phyloP scores from a whole-genome alignment of 92 coral and sea anemone genomes.

The Siderastrea radians region DNA sequence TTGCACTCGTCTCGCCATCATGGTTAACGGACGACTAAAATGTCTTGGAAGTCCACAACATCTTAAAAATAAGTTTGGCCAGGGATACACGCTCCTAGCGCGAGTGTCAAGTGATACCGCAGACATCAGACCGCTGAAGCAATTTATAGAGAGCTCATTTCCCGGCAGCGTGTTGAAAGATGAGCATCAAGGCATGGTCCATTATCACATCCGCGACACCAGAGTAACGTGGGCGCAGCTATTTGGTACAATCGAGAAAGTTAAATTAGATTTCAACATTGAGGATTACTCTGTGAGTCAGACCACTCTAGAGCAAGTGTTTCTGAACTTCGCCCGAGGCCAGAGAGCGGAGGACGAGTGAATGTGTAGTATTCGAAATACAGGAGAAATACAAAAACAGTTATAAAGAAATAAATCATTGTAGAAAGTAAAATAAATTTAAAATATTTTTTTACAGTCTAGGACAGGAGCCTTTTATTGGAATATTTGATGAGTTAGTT shows the following conservation, averaged over 20 bases:
- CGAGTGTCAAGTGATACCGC: constrained; percentile 69
- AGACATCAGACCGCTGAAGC: constrained; percentile 81
- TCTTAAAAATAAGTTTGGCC: constrained; percentile 91
- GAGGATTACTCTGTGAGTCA: constrained; percentile 96
- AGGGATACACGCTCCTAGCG: constrained; percentile 91
- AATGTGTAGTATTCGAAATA: too few species aligned
- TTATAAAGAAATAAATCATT: too few species aligned
- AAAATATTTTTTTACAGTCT: too few species aligned
- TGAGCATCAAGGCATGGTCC: constrained; percentile 96
- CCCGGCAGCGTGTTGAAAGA: constrained; percentile 92
- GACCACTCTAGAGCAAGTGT: constrained; percentile 95
- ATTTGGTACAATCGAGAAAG: constrained; percentile 88
- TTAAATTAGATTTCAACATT: constrained; percentile 70
- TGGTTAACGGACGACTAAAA: constrained; percentile 95
- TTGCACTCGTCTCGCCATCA: constrained; percentile 94
- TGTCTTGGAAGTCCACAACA: constrained; percentile 97
- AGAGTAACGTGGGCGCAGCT: constrained; percentile 89
- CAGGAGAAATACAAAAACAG: too few species aligned
- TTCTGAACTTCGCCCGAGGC: constrained; percentile 93
- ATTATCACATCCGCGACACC: constrained; percentile 89
- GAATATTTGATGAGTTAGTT: too few species aligned
- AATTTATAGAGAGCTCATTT: constrained; percentile 84
- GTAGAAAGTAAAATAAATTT: too few species aligned
- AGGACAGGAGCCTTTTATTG: too few species aligned
- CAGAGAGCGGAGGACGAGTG: constrained; percentile 85